Evolutionary conservation across 2,888 invertebrate genomes (phyloP), one percentile per base, ranked within the genome.

Genomic region (Perizoma affinitatum): DNA sequence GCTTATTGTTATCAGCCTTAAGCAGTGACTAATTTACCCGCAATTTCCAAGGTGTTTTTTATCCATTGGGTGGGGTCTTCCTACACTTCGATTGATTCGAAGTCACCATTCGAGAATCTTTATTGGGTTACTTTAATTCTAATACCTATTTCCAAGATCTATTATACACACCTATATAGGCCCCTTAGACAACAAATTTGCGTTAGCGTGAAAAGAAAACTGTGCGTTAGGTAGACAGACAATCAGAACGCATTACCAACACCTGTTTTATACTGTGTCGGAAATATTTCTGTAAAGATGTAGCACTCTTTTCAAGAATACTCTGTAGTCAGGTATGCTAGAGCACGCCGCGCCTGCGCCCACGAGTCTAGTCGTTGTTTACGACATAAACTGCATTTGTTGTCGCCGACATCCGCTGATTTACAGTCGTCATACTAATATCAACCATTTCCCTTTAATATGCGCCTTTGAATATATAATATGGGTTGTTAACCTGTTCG

Each of bases 321-420:
- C 61, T 55, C 54, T 49, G 9, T 46, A 59, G 47, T 63, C 48
- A 53, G 57, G 56, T 48, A 34, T 41, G n/a, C 51, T 50, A 48
- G 54, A 49, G 47, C 59, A 54, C 38, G 50, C 56, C 62, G 78
- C 22, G 78, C 67, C 62, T 69, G 73, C 80, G 78, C 81, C 76
- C 78, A 80, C 80, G 69, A 64, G 64, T 67, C 66, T 64, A 58
- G 63, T 71, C 68, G 74, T 72, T 71, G 73, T 77, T 73, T 74
- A 75, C 70, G 74, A 73, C 50, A 66, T 65, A 55, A 59, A 49
- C 70, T 70, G 78, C 82, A 83, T 86, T 85, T 89, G 85, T 87
- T 83, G 85, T 84, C 80, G 86, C 87, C 89, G 90, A 89, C 90
- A 88, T 90, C 90, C 89, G 85, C 66, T 84, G 84, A 83, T 86